Conservation (phyloP, 1,140 invertebrate species). For the Drosophila parabipectinata region DNA sequence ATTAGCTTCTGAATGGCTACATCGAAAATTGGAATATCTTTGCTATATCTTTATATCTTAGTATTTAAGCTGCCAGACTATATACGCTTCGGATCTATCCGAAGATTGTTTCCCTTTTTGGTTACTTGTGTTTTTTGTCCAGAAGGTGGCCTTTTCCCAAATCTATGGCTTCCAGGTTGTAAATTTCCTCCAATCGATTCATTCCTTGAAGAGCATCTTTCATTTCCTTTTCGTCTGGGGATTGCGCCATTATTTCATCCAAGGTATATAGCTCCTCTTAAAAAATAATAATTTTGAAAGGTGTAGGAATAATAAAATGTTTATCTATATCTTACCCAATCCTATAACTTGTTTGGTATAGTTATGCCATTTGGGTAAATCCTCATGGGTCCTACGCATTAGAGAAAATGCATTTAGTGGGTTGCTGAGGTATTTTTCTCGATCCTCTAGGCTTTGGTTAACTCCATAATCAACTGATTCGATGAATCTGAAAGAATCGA, state of each 20-base stretch:
- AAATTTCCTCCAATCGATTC: slow-evolving; percentile 11
- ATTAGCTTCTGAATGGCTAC: no score
- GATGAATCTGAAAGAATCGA: background rate
- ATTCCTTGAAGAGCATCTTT: slow-evolving; percentile 7
- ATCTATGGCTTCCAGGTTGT: slow-evolving; percentile 25
- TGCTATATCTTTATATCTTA: no score
- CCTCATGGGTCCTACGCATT: slow-evolving; percentile 45
- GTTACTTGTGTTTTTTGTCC: slow-evolving; percentile 5
- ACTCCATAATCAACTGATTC: slow-evolving; percentile 7
- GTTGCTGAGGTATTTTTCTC: slow-evolving; percentile 49
- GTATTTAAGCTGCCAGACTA: no score
- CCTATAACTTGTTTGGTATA: slow-evolving; percentile 33
- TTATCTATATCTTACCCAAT: slow-evolving; percentile 12
- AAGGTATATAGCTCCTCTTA: slow-evolving; percentile 16
- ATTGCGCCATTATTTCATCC: slow-evolving; percentile 13
- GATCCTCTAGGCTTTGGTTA: background rate
- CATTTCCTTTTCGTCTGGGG: slow-evolving; percentile 22
- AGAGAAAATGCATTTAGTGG: slow-evolving; percentile 51
- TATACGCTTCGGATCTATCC: no score
- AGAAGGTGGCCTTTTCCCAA: slow-evolving; percentile 22
- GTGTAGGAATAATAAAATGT: background rate
- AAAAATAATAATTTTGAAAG: background rate
- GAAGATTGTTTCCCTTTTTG: no score
- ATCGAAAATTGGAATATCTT: no score
- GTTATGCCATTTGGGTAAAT: slow-evolving; percentile 53